Conservation (phyloP, 92 coral and sea anemone genomes). For the Paragorgia papillata region DNA sequence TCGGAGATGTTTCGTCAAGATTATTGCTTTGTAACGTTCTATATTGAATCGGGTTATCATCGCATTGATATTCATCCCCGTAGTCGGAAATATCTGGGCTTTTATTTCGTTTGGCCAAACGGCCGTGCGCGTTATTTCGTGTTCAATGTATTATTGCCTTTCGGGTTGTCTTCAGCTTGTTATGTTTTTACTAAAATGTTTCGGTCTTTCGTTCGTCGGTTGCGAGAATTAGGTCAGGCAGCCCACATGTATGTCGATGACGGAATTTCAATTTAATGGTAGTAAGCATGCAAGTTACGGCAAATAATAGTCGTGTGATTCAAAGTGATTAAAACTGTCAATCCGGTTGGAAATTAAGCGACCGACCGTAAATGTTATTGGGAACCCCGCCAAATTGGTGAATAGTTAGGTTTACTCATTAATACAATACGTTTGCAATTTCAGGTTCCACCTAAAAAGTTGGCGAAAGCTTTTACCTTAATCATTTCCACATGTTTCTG, state of each 20-base stretch:
- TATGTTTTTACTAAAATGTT: constrained; percentile 40
- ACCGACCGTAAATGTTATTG: constrained; percentile 11
- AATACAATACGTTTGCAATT: background rate
- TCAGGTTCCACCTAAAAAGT: background rate
- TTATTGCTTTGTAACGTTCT: constrained; percentile 54
- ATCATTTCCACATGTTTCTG: constrained; percentile 10
- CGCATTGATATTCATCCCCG: background rate
- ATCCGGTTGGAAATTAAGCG: constrained; percentile 39
- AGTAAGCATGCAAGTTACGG: background rate
- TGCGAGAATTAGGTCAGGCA: constrained; percentile 13
- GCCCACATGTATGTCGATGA: constrained; percentile 41
- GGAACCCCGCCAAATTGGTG: constrained; percentile 32
- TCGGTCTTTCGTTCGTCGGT: constrained; percentile 37
- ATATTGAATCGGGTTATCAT: constrained; percentile 59
- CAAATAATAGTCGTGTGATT: background rate
- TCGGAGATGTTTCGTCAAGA: constrained; percentile 48
- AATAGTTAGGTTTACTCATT: constrained; percentile 20
- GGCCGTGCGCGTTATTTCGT: constrained; percentile 32
- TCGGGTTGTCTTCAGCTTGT: constrained; percentile 38
- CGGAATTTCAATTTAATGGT: constrained; percentile 23
- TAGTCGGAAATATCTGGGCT: no score
- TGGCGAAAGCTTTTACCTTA: background rate
- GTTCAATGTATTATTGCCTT: constrained; percentile 28
- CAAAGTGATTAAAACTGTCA: constrained; percentile 25
- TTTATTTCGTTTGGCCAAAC: constrained; percentile 10